These are phyloP conservation scores for Acanthisitta chloris DNA, from an alignment of 2,113 vertebrate species.

Conservation along the genomic window DNA sequence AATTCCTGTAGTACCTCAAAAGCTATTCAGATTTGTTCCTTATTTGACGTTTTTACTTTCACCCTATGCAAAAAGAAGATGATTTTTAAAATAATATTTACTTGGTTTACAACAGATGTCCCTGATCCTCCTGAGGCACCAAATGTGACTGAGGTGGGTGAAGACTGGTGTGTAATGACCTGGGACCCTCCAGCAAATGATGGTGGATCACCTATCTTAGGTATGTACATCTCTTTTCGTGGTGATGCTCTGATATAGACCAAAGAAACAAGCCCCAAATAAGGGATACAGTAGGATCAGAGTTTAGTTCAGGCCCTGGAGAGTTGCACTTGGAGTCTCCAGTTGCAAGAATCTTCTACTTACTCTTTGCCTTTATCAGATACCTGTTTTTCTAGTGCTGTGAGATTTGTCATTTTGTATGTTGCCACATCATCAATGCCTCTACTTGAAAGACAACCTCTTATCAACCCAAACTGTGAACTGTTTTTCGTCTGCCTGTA, in stretches of 20 bases:
- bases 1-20: not conserved
- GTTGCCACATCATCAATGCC: not conserved
- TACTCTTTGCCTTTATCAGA: not conserved
- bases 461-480: not conserved
- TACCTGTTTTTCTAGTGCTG: not conserved
- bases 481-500: not conserved
- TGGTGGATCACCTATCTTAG: constrained; percentile 90
- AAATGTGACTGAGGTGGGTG: constrained; percentile 87
- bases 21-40: not conserved
- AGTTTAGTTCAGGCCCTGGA: not conserved
- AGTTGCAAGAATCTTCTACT: not conserved
- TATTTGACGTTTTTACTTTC: not conserved
- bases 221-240: constrained; percentile 47
- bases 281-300: not conserved
- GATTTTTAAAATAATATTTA: not conserved
- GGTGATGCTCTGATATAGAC: not conserved
- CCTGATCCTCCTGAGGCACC: constrained; percentile 92
- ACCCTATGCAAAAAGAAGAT: not conserved
- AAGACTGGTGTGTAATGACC: constrained; percentile 94
- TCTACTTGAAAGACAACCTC: not conserved
- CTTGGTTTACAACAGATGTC: constrained; percentile 78
- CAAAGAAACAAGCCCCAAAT: not conserved
- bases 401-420: not conserved
- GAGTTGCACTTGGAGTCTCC: not conserved
- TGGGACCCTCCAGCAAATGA: constrained; percentile 94